Base-by-base conservation (phyloP, 2,113 vertebrate species). In the Heterotis niloticus region DNA sequence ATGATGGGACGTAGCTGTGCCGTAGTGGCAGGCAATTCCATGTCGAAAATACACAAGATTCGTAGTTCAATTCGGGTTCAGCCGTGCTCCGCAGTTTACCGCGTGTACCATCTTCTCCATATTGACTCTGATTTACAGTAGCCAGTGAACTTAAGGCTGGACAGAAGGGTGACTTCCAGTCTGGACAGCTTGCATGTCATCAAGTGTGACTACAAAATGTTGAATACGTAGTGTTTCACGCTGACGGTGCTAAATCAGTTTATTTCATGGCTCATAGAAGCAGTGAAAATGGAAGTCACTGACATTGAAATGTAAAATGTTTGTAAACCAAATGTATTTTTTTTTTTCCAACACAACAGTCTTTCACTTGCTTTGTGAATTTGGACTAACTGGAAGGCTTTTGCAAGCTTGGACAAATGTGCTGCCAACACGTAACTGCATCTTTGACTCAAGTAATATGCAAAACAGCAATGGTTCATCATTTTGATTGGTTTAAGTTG, bases 211-310 rank as follows among this genome's bases (percentile, higher is more conserved):
- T 59, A 59, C 52, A 74, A 54, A 74, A 59, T 17, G 51, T 52
- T 13, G 71, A 26, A 26, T 54, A 23, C n/a, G 26, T 73, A 13
- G n/a, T 4, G 2, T 62, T 62, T 62, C 59, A 62, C 59, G 3
- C 59, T 11, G 20, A 62, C 1, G 59, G 59, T 11, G 23, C 56
- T 65, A 18, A 69, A 65, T 67, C 66, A 52, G 75, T 75, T 75
- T 10, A 72, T 81, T 81, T 78, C 80, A 77, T 78, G 52, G 24
- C 64, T 78, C 65, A 78, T n/a, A 78, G 65, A 52, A 69, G 18
- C 64, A 78, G 59, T 13, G 18, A 44, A 68, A 68, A 16, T 34
- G 54, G 24, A 59, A 68, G 65, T 26, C 66, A 78, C 17, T 67
- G 52, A 67, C 76, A 57, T 56, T 17, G 51, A 67, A 78, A 57